Conservation (phyloP, 2,888 invertebrate genomes). For the Fissipunctia ypsillon region DNA sequence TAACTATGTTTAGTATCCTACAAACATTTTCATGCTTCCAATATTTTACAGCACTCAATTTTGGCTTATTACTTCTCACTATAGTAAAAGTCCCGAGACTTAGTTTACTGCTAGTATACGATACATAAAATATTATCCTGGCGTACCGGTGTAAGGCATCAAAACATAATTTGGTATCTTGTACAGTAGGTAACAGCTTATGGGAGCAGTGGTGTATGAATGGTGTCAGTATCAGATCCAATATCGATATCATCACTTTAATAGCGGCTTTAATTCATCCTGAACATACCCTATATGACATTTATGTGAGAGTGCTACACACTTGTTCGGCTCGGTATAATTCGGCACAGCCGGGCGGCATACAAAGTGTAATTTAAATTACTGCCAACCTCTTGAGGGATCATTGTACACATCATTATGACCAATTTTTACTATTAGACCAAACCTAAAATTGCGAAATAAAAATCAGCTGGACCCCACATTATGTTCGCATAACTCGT, state of each 20-base stretch:
- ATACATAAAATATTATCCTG: neutral
- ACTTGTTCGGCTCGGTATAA: neutral
- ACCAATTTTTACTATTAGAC: too few relatives aligned
- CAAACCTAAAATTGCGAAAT: too few relatives aligned
- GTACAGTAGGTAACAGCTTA: neutral
- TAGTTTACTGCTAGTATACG: neutral
- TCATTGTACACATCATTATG: too few relatives aligned
- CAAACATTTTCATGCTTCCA: slow-evolving; percentile 8
- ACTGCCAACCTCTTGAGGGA: too few relatives aligned
- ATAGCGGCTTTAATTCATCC: neutral
- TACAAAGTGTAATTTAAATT: too few relatives aligned
- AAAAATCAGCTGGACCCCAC: too few relatives aligned
- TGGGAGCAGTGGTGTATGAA: neutral
- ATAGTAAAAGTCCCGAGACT: neutral
- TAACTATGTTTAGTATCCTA: neutral
- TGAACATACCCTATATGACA: too few relatives aligned
- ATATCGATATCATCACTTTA: neutral
- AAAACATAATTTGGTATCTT: neutral
- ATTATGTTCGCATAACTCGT: too few relatives aligned
- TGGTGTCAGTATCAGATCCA: neutral
- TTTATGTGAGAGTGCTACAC: too few relatives aligned
- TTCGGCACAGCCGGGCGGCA: neutral
- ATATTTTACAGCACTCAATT: neutral
- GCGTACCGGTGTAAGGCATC: neutral
- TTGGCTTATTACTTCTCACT: neutral